Evolutionary conservation across 2,888 invertebrate species (phyloP), one percentile per base, ranked within the genome.

Genomic region (Pardosa pseudoannulata): DNA sequence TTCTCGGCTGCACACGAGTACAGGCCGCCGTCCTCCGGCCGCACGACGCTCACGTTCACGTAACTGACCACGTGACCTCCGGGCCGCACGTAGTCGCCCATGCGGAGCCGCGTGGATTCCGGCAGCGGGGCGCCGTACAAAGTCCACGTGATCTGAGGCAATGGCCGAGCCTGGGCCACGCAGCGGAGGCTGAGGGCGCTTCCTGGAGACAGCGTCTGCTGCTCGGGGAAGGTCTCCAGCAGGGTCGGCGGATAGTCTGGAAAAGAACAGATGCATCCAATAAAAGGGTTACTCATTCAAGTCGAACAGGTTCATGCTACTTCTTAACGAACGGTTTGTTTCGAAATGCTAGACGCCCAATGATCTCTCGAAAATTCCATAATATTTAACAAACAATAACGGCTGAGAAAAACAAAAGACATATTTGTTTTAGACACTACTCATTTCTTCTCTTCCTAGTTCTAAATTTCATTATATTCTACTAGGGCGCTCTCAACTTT

Each of bases 201-300:
- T 39, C 97, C 96, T 23, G 97, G 97, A 0, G 96, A 97, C 91
- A 97, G 97, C 87, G 97, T 93, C 11, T 96, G 97, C 92, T 97
- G 96, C 92, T 97, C 97, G 82, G 96, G 95, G 93, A 97, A 97
- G 94, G 96, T 96, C 93, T 96, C 96, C 23, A 91, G 81, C 16
- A 92, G 89, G 29, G 90, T 88, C 1, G 92, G 92, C 46, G 91
- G 90, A 27, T 92, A 91, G 85, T 91, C 92, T 92, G 89, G 74
- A 71, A n/a, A n/a, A n/a, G n/a, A n/a, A n/a, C n/a, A n/a, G n/a
- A n/a, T n/a, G n/a, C n/a, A n/a, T n/a, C n/a, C n/a, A n/a, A n/a
- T n/a, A n/a, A n/a, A n/a, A n/a, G n/a, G n/a, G n/a, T n/a, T n/a
- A n/a, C n/a, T n/a, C n/a, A n/a, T n/a, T n/a, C n/a, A n/a, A n/a